A percentile compares a stretch with the other conserved stretches of the same genome.
Conservation (phyloP, 2,797 vertebrate species). For the Sebastes aleutianus region DNA sequence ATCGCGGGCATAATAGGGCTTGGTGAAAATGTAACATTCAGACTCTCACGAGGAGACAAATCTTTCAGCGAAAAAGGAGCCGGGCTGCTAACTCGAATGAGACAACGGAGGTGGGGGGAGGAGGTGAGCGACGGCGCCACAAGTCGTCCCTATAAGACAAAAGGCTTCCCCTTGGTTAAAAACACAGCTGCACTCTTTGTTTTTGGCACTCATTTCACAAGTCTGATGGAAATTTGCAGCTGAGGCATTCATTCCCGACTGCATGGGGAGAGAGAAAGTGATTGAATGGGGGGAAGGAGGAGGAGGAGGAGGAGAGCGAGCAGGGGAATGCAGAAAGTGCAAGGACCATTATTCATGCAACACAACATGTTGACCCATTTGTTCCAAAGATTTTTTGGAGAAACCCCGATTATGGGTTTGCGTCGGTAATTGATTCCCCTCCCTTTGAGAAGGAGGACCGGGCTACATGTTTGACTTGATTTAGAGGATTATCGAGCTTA, state of each 20-base stretch:
- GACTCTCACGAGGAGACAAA: slow-evolving; percentile 26
- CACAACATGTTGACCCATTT: slow-evolving; percentile 68
- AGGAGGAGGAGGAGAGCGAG: not conserved
- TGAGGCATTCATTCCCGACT: slow-evolving; percentile 61
- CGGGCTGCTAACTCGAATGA: slow-evolving; percentile 27
- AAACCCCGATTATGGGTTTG: slow-evolving; percentile 58
- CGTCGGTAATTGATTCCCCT: slow-evolving; percentile 62
- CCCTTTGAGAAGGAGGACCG: slow-evolving; percentile 47
- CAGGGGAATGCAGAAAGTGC: slow-evolving; percentile 27
- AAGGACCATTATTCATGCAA: slow-evolving; percentile 54
- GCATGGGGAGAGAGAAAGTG: slow-evolving; percentile 15
- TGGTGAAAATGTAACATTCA: slow-evolving; percentile 42
- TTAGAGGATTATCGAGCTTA: slow-evolving; percentile 68
- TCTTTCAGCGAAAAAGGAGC: slow-evolving; percentile 29
- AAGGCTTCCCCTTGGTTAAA: slow-evolving; percentile 56
- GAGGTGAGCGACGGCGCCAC: not conserved
- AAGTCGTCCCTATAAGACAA: slow-evolving; percentile 58
- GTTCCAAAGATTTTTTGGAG: slow-evolving; percentile 53
- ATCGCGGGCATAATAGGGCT: slow-evolving; percentile 41
- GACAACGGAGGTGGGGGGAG: slow-evolving; percentile 4
- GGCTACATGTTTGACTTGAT: slow-evolving; percentile 71
- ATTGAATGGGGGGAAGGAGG: slow-evolving; percentile 8
- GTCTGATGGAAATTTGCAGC: slow-evolving; percentile 68
- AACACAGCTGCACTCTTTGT: slow-evolving; percentile 71
- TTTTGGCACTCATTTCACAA: slow-evolving; percentile 63